Conservation (phyloP, 2,888 invertebrate genomes). For the Drosophila colorata region DNA sequence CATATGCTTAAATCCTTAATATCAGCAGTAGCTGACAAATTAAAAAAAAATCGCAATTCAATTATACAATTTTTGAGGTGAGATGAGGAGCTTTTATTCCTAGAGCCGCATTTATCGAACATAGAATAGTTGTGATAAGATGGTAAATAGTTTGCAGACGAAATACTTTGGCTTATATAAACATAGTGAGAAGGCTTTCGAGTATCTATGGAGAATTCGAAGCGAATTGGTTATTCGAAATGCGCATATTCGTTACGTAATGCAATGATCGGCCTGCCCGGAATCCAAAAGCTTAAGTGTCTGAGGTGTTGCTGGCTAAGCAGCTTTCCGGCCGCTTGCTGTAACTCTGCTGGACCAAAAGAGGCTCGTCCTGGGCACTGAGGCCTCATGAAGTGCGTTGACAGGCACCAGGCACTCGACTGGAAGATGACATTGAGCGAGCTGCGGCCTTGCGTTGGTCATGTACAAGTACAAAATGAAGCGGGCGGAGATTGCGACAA, state of each 20-base stretch:
- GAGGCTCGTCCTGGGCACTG: conserved; percentile 38
- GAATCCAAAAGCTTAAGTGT: conserved; percentile 28
- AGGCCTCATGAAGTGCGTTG: conserved; percentile 65
- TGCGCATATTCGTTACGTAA: conserved; percentile 10
- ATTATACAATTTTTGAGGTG: no score
- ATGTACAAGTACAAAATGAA: conserved; percentile 11
- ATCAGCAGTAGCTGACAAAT: no score
- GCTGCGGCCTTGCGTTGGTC: conserved; percentile 48
- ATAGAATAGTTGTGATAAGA: no score
- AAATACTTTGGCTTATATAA: no score
- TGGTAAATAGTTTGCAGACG: no score
- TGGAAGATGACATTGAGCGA: conserved; percentile 41
- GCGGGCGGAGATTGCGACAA: no score
- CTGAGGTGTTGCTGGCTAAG: conserved; percentile 13
- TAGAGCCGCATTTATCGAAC: no score
- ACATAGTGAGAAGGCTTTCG: no score
- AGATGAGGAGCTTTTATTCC: no score
- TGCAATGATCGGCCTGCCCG: conserved; percentile 8
- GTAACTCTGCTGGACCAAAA: not conserved
- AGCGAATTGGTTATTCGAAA: not conserved
- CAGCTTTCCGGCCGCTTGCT: conserved; percentile 20
- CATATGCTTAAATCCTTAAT: no score
- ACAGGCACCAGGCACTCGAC: conserved; percentile 45
- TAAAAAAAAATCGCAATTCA: no score
- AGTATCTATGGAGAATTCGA: not conserved